phyloP scores from a whole-genome alignment of 92 coral and sea anemone species.

The Phymanthus crucifer region DNA sequence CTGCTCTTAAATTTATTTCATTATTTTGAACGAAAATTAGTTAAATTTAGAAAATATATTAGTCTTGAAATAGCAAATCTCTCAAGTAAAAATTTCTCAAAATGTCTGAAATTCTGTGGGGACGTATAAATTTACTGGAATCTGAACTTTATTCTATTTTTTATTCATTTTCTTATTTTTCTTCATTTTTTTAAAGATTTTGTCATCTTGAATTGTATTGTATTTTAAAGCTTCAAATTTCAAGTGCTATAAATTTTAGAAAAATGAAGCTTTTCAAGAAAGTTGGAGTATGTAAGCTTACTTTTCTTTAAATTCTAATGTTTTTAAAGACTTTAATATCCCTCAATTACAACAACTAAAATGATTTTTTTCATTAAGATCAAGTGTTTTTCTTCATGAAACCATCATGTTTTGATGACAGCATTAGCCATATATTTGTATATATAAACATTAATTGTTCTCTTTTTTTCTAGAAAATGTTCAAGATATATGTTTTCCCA shows the following conservation, averaged over 20 bases:
- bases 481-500: not conserved
- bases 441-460: not conserved
- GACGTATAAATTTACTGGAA: not conserved
- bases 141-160: too few species aligned
- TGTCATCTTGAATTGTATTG: too few species aligned
- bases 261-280: too few species aligned
- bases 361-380: not conserved
- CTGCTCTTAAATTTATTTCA: not conserved
- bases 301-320: not conserved
- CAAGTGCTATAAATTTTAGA: not conserved
- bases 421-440: not conserved
- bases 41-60: not conserved
- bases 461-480: not conserved
- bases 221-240: not conserved
- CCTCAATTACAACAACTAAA: not conserved
- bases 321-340: not conserved
- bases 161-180: not conserved
- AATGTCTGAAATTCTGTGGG: not conserved
- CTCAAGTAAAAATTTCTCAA: not conserved
- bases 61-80: not conserved
- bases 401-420: not conserved
- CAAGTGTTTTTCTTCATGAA: too few species aligned
- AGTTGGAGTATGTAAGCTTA: not conserved
- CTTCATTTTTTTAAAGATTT: not conserved
- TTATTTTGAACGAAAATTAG: not conserved